phyloP scores from a whole-genome alignment of 2,888 invertebrate genomes.

The Pegoplata infirma region DNA sequence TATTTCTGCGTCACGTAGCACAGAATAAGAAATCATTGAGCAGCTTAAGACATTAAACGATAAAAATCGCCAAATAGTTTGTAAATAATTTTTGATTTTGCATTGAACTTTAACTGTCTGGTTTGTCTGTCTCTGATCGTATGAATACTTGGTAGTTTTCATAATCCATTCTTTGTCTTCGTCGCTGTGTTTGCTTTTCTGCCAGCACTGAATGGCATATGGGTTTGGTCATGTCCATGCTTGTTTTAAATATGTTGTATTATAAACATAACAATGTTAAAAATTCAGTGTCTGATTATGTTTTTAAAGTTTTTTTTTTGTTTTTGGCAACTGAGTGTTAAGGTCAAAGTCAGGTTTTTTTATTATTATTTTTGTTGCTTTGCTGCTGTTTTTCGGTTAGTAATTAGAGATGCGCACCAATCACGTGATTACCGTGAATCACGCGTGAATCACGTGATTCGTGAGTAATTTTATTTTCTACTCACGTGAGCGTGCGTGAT shows the following conservation, averaged over 20 bases:
- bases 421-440: no score
- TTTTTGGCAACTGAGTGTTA: conserved; percentile 61
- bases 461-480: no score
- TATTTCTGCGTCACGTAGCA: no score
- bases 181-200: neutral
- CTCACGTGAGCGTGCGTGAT: no score
- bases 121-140: no score
- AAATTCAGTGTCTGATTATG: neutral
- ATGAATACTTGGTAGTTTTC: no score
- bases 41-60: neutral
- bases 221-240: conserved; percentile 24
- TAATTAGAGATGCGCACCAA: no score
- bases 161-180: neutral
- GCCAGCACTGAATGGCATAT: neutral
- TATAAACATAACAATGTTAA: neutral
- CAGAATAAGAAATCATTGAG: no score
- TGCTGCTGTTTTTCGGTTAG: conserved; percentile 5
- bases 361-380: conserved; percentile 27
- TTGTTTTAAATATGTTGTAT: neutral
- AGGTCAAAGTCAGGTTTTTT: conserved; percentile 71
- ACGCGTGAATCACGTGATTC: no score
- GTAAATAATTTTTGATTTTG: neutral
- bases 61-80: neutral
- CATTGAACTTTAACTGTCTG: conserved; percentile 38
- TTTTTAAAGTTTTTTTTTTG: conserved; percentile 9